Evolutionary conservation across 2,113 vertebrate species (phyloP).

Genomic region (Chaetorhynchus papuensis): DNA sequence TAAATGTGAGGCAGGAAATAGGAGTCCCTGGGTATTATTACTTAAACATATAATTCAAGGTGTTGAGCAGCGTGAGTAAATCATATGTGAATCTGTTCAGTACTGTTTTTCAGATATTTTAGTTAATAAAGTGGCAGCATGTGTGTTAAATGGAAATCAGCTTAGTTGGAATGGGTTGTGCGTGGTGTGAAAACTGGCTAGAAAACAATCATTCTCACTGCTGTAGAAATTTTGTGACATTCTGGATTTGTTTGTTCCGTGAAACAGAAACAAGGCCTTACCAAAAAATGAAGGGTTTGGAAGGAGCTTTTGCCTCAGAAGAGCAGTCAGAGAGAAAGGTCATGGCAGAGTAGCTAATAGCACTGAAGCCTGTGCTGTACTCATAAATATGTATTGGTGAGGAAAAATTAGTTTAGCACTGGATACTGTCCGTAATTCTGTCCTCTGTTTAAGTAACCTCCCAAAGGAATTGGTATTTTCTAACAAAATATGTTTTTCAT

Average conservation of each 20-base stretch:
- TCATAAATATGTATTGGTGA: not conserved
- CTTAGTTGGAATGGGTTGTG: not conserved
- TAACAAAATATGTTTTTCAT: not conserved
- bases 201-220: not conserved
- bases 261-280: not conserved
- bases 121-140: not conserved
- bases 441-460: not conserved
- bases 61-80: not conserved
- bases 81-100: not conserved
- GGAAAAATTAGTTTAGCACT: not conserved
- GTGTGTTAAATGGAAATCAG: not conserved
- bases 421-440: not conserved
- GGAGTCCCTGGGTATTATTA: not conserved
- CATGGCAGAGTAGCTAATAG: not conserved
- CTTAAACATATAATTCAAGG: not conserved
- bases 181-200: not conserved
- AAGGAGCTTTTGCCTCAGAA: not conserved
- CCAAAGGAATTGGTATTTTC: not conserved
- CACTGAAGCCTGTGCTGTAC: not conserved
- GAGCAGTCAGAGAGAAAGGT: not conserved
- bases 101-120: not conserved
- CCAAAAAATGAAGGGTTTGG: not conserved
- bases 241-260: not conserved
- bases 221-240: not conserved
- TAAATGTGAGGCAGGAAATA: not conserved